Base-by-base conservation (phyloP, 2,888 invertebrate genomes). In the Scaptomyza tumidula region DNA sequence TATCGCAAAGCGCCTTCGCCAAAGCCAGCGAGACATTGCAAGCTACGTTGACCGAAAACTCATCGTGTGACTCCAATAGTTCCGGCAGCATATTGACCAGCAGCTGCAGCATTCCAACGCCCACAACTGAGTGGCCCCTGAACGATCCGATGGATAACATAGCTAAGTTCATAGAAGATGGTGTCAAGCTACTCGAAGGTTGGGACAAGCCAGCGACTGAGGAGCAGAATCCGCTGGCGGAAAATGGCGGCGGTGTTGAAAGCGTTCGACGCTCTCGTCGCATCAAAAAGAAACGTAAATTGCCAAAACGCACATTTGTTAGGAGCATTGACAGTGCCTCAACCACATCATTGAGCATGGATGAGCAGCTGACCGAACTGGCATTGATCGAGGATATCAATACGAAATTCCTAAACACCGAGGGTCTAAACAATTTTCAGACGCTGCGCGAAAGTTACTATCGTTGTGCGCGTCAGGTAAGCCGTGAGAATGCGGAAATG, bases 401-500 rank as follows among this genome's bases (percentile, higher is more conserved):
- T 59, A 89, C 89, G 0, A 84, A 89, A 60, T 91, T 91, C 31
- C 69, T 91, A 0, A 91, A 89, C 53, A 86, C 89, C 56, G 90
- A 91, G 48, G 84, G 91, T 0, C 93, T 97, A 77, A 95, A 95
- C 68, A 95, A 95, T 80, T 98, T 96, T 92, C 95, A 96, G 65
- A 94, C 95, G 85, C 94, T 98, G 55, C 95, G 94, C 59, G 98
- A 98, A 90, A 98, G 98, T 93, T 94, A 96, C 72, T 98, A 98
- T 92, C 93, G 96, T 68, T 94, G 94, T 90, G 97, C 97, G 80
- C 94, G 97, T 91, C 96, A 96, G 91, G 95, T 95, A 56, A 97
- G 97, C 91, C 97, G 96, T 90, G 98, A 98, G 91, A 97, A 97
- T 0, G 96, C 96, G 80, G 95, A 97, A 81, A 98, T 99, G 98